Evolutionary conservation across 2,888 invertebrate genomes (phyloP), one percentile per base, ranked within the genome.

Genomic region (Strigamia crassipes): DNA sequence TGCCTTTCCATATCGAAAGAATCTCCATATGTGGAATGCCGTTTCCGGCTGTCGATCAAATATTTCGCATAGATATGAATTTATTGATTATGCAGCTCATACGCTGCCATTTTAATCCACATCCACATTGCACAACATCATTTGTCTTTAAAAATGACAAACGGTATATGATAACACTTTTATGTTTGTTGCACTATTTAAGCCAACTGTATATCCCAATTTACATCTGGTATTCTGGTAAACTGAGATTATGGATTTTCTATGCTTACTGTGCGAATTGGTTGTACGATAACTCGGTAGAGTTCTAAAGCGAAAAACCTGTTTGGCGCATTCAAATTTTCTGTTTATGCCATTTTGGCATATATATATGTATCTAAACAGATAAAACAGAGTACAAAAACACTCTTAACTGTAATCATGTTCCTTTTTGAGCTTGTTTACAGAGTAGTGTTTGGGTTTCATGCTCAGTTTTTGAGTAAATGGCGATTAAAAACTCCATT

Each of bases 1-100:
- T 31, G 0, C 73, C 73, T 31, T 73, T 21, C 23, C 27, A 21
- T 66, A 66, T 66, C 66, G 66, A 27, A 66, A 73, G n/a, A 73
- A 73, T 73, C 73, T 73, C 6, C 31, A 73, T 8, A 73, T n/a
- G 31, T 13, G 73, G 73, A 73, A 73, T 73, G 27, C 27, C 73
- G 73, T 73, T 73, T 73, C 73, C 73, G 73, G 73, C 73, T 73
- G 73, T 27, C 73, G 12, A 73, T 73, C 73, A 73, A 73, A 73
- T 73, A 73, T 73, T 73, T 73, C 73, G 73, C 73, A 9, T 12
- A 73, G 73, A 73, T 73, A 73, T 73, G 73, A 73, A 73, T 31
- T 73, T 73, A 73, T 73, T 73, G 73, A 73, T 73, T 27, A 73
- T 23, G 56, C 56, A 56, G 73, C 73, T 73, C 31, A 73, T 73